Evolutionary conservation across 2,113 vertebrate genomes (phyloP).

Genomic region (Carassius auratus): DNA sequence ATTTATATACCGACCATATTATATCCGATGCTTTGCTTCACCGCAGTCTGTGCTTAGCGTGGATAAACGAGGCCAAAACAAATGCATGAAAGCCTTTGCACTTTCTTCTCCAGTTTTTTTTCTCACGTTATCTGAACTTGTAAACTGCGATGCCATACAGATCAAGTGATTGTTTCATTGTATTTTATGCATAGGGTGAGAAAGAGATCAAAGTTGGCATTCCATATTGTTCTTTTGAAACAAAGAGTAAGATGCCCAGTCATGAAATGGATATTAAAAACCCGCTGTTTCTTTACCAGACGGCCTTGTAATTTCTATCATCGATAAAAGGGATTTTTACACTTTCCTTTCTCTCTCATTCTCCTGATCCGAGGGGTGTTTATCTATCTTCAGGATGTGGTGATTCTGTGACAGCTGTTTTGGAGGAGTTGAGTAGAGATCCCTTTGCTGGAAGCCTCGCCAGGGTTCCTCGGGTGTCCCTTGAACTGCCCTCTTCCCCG

Average conservation of each 20-base stretch:
- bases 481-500: slow-evolving; percentile 33
- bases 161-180: slow-evolving; percentile 7
- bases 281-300: slow-evolving; percentile 32
- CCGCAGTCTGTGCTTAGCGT: slow-evolving; percentile 50
- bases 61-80: slow-evolving; percentile 60
- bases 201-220: background rate
- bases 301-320: slow-evolving; percentile 46
- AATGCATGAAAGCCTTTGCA: slow-evolving; percentile 47
- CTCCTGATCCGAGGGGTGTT: slow-evolving; percentile 44
- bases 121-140: slow-evolving; percentile 46
- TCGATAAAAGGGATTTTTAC: slow-evolving; percentile 32
- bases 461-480: background rate
- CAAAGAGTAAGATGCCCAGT: slow-evolving; percentile 17
- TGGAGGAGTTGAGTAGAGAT: slow-evolving; percentile 34
- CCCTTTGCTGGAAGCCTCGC: slow-evolving; percentile 28
- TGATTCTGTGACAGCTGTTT: slow-evolving; percentile 46
- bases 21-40: slow-evolving; percentile 52
- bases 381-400: slow-evolving; percentile 46
- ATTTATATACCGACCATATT: slow-evolving; percentile 62
- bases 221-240: slow-evolving; percentile 5
- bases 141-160: slow-evolving; percentile 42
- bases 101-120: slow-evolving; percentile 28
- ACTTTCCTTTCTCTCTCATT: background rate
- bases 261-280: slow-evolving; percentile 11
- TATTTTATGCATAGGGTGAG: slow-evolving; percentile 7